These are phyloP conservation scores for Lymantria dispar DNA, from an alignment of 2,888 invertebrate species.

Conservation along the genomic window DNA sequence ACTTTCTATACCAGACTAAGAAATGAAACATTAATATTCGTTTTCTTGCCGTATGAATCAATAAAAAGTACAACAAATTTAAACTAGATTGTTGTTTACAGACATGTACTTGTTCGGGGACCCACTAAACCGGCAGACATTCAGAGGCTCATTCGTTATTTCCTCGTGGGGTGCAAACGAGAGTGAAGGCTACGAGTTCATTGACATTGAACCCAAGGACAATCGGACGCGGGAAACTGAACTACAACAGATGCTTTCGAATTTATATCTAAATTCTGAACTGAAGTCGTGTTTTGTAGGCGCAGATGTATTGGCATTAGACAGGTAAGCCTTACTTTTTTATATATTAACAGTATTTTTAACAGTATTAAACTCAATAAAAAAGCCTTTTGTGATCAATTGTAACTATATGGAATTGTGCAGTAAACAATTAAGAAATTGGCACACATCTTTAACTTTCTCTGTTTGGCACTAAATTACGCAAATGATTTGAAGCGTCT, in stretches of 20 bases:
- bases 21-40: no score
- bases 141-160: constrained; percentile 91
- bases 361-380: no score
- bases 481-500: no score
- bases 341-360: no score
- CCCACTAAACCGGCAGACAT: constrained; percentile 90
- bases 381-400: no score
- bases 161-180: constrained; percentile 87
- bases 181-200: constrained; percentile 80
- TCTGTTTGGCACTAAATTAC: no score
- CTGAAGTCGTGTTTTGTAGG: constrained; percentile 89
- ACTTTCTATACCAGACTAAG: no score
- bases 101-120: constrained; percentile 88
- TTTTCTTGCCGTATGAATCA: no score
- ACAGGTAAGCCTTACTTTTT: constrained; percentile 85
- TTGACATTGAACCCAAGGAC: constrained; percentile 84
- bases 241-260: constrained; percentile 89
- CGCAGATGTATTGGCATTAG: constrained; percentile 91
- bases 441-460: no score
- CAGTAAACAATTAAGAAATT: no score
- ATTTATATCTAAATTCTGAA: constrained; percentile 88
- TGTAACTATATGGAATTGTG: no score
- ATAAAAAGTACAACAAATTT: neutral
- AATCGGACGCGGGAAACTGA: constrained; percentile 89
- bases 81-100: constrained; percentile 60